Evolutionary conservation across 37 sponge, comb jelly and placozoan species (phyloP), one percentile per base, ranked within the genome.

Genomic region (Spongilla lacustris): DNA sequence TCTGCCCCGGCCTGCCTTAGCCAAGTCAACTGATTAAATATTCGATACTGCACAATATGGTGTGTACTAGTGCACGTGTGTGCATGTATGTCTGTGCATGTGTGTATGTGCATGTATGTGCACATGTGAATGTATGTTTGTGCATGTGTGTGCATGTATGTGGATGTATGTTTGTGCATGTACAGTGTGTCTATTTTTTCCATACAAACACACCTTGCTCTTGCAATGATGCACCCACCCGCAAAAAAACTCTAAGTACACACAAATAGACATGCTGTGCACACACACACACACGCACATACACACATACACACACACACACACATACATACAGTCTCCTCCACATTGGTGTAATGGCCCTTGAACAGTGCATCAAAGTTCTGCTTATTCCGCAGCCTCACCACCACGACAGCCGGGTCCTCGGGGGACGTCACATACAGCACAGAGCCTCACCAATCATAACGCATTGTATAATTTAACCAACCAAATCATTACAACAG

Each of bases 371-470:
- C 58, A 19, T 84, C 78, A 35, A 81, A 81, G 74, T 50, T 81
- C 46, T 87, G 85, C 33, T 92, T 84, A 72, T 84, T 77, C 10
- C 67, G 36, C 29, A 92, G 71, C 25, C 50, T 81, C 14, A 77
- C 48, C 78, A 93, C 88, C 50, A 85, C 78, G 19, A 36, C 46
- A 4, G 74, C 70, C 1, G 94, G 94, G 23, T 90, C 88, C 31
- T 87, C 88, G 0, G 94, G 94, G 32, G 84, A 72, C 12, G 84
- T 93, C 69, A 89, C 34, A 69, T 93, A 93, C 85, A 93, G 73
- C 49, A 93, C 94, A 26, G 66, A 72, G 79, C 94, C 94, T 93
- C 36, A 58, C 14, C 58, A n/a, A 23, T 34, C 21, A 22, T 12
- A 31, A 38, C 79, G 3, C 35, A 38, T 24, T 22, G 37, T 33